Conservation (phyloP, 2,113 vertebrate species). For the Galemys pyrenaicus region DNA sequence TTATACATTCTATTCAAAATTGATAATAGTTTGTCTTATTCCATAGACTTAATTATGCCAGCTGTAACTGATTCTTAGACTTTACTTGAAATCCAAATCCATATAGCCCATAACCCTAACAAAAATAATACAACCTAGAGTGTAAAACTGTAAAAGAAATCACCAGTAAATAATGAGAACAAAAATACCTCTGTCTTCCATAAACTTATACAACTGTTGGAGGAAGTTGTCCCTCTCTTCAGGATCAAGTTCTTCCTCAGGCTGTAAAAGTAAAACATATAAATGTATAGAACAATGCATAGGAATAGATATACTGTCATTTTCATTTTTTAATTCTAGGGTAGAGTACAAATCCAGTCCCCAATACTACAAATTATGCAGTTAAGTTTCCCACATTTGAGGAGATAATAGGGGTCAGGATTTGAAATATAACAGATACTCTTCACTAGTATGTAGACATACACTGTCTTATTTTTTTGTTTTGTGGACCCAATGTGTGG, state of each 20-base stretch:
- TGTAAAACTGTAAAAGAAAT: neutral
- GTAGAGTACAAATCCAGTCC: no score
- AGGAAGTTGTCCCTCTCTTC: conserved; percentile 98
- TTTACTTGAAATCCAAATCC: conserved; percentile 6
- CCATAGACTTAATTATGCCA: conserved; percentile 13
- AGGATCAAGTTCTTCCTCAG: conserved; percentile 96
- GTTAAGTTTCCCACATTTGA: no score
- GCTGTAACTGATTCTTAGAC: neutral
- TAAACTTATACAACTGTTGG: conserved; percentile 99
- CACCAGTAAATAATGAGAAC: conserved; percentile 7
- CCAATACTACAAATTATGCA: no score
- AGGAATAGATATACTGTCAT: neutral
- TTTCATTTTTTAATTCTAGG: no score
- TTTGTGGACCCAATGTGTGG: neutral
- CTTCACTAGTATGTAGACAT: neutral
- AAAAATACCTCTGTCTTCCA: conserved; percentile 98
- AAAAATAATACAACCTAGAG: conserved; percentile 10
- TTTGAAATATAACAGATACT: no score
- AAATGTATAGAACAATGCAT: neutral
- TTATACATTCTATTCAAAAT: neutral
- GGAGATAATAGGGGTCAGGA: no score
- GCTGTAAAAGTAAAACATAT: conserved; percentile 85
- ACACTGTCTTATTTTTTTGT: neutral
- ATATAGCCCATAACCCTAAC: neutral
- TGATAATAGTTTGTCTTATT: conserved; percentile 7